Conservation (phyloP, 2,797 vertebrate genomes). For the Ibycter americanus region DNA sequence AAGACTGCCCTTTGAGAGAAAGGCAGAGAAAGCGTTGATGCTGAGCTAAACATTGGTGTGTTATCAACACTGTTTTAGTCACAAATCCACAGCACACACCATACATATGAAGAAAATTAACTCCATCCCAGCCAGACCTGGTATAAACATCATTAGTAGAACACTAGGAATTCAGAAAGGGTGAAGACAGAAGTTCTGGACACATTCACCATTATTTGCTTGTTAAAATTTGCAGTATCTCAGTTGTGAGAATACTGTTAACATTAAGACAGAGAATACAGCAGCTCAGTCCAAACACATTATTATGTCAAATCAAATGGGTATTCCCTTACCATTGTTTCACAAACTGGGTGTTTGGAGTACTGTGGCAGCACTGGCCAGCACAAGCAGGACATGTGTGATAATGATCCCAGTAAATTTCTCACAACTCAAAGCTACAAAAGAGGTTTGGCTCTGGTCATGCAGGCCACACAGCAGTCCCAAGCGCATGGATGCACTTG, state of each 20-base stretch:
- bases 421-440: neutral
- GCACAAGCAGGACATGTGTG: neutral
- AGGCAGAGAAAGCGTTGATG: neutral
- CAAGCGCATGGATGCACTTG: rapidly evolving
- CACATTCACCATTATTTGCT: neutral
- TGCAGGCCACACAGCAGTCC: neutral
- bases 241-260: neutral
- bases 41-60: no score
- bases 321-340: no score
- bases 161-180: neutral
- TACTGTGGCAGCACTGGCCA: neutral
- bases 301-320: neutral
- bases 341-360: neutral
- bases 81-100: neutral
- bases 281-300: neutral
- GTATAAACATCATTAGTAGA: neutral
- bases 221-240: neutral
- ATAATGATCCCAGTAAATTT: neutral
- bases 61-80: neutral
- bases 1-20: neutral
- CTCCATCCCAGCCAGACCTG: neutral
- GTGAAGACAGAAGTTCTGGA: neutral
- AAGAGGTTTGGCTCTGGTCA: neutral
- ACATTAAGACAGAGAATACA: neutral
- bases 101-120: neutral